Evolutionary conservation across 2,888 invertebrate species (phyloP).

Genomic region (Oeneis ivallda): DNA sequence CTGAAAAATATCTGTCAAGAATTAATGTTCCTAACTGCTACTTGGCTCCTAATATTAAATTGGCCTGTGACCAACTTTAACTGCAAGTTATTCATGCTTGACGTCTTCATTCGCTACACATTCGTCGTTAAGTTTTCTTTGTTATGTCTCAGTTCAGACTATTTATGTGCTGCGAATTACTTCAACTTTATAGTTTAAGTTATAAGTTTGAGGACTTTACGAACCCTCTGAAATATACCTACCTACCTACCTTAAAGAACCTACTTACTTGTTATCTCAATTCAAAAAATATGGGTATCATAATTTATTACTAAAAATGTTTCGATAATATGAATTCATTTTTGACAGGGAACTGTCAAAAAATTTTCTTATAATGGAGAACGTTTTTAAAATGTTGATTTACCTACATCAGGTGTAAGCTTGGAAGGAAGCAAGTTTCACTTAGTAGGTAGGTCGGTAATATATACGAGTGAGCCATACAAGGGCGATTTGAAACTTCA

Average conservation of each 20-base stretch:
- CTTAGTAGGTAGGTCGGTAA: no score
- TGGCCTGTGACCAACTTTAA: constrained; percentile 50
- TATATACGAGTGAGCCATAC: no score
- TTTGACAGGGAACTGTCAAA: no score
- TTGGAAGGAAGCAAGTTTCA: no score
- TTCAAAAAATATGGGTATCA: no score
- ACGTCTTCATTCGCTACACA: constrained; percentile 16
- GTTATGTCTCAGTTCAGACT: constrained; percentile 11
- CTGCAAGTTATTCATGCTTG: constrained; percentile 12
- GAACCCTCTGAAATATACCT: constrained; percentile 34
- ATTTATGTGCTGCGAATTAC: constrained; percentile 12
- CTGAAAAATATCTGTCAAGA: no score
- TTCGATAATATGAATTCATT: no score
- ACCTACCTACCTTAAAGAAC: not conserved
- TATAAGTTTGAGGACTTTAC: not conserved
- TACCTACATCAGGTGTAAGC: no score
- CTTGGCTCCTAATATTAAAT: constrained; percentile 52
- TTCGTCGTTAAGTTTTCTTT: constrained; percentile 10
- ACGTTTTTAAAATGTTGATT: no score
- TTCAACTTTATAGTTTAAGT: not conserved
- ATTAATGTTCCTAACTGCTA: constrained; percentile 23
- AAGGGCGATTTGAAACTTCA: no score
- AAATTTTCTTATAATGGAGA: no score
- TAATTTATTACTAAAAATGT: no score
- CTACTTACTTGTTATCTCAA: constrained; percentile 11